A percentile compares a stretch with the other conserved stretches of the same genome.
Conservation (phyloP, 2,797 vertebrate species). For the Anas capensis region DNA sequence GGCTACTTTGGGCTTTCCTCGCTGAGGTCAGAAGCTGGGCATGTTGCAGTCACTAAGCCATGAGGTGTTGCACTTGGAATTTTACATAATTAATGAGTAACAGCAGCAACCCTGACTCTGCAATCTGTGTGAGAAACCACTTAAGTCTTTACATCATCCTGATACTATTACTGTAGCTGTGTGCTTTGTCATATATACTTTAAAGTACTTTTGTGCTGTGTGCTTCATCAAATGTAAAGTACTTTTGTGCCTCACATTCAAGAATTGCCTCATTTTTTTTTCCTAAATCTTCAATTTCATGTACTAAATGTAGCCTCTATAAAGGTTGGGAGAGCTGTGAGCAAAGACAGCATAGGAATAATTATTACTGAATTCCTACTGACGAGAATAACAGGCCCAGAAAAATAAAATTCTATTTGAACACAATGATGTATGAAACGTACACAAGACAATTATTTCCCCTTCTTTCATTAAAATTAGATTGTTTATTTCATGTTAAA, state of each 20-base stretch:
- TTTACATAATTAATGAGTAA: slow-evolving; percentile 41
- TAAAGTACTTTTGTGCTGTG: neutral
- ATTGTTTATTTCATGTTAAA: neutral
- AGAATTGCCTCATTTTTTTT: neutral
- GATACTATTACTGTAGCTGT: neutral
- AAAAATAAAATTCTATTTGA: neutral
- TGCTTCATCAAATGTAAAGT: neutral
- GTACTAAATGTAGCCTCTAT: neutral
- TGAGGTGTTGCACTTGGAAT: slow-evolving; percentile 5
- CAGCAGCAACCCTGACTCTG: neutral
- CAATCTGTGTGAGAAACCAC: slow-evolving; percentile 7
- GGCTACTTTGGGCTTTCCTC: neutral
- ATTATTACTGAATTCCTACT: neutral
- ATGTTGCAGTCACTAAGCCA: slow-evolving; percentile 3
- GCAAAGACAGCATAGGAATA: neutral
- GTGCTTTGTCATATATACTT: neutral
- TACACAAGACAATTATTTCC: neutral
- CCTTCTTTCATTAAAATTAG: neutral
- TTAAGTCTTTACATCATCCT: neutral
- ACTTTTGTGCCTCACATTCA: neutral
- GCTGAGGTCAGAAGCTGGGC: neutral
- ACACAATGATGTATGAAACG: neutral
- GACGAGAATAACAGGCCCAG: neutral
- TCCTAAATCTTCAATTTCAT: neutral
- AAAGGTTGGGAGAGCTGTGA: too few species aligned